These are phyloP conservation scores for Oryzaephilus surinamensis DNA, from an alignment of 1,140 invertebrate species.

Conservation along the genomic window DNA sequence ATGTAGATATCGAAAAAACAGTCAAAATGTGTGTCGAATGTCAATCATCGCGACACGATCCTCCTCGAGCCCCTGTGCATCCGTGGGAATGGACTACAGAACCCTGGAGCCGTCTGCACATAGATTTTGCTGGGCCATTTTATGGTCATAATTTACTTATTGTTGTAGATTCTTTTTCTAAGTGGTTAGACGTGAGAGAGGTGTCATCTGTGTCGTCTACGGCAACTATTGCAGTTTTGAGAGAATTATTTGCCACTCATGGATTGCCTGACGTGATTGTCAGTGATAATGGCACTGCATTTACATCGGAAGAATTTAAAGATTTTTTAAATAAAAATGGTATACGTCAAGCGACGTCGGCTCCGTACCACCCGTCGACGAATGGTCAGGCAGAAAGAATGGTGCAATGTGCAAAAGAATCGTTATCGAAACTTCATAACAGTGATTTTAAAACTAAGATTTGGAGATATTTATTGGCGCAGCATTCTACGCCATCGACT, in stretches of 20 bases:
- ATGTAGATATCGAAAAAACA: constrained; percentile 34
- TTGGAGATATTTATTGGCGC: too few species aligned
- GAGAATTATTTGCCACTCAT: constrained; percentile 25
- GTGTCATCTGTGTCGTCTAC: constrained; percentile 7
- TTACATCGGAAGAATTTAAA: constrained; percentile 31
- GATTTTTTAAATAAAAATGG: constrained; percentile 28
- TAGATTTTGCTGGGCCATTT: constrained; percentile 41
- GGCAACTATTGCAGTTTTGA: constrained; percentile 19
- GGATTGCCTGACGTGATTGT: constrained; percentile 31
- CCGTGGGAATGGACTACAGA: constrained; percentile 29
- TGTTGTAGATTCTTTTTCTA: too few species aligned
- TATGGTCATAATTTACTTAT: constrained; percentile 32
- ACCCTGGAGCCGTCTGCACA: constrained; percentile 39
- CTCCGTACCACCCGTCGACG: constrained; percentile 26
- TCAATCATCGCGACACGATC: constrained; percentile 5
- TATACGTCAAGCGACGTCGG: constrained; percentile 21
- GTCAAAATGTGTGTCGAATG: not conserved
- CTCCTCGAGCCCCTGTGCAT: constrained; percentile 15
- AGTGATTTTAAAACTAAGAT: too few species aligned
- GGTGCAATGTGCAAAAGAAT: constrained; percentile 24
- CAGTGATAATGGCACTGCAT: constrained; percentile 33
- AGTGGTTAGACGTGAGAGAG: constrained; percentile 34
- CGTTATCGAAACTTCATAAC: too few species aligned
- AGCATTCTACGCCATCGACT: constrained; percentile 2
- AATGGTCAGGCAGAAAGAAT: constrained; percentile 29